Evolutionary conservation across 2,113 vertebrate genomes (phyloP).

Genomic region (Pygoscelis antarcticus): DNA sequence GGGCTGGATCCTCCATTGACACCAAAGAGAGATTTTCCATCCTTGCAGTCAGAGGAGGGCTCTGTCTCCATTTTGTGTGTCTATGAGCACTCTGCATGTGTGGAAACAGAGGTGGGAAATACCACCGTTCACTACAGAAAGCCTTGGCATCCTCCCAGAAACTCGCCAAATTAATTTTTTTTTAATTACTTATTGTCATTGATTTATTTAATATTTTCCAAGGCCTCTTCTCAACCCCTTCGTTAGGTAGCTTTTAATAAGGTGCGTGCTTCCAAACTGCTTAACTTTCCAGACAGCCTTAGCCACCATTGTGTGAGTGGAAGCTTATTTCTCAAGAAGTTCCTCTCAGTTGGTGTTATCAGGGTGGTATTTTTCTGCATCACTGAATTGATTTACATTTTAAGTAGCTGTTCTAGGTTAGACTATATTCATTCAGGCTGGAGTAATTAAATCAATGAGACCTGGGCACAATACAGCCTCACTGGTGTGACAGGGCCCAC

Average conservation of each 20-base stretch:
- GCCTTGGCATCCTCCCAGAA: not conserved
- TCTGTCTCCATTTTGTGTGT: not conserved
- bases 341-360: constrained; percentile 76
- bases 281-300: constrained; percentile 63
- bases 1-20: not conserved
- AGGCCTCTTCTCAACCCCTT: not conserved
- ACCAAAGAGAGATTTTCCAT: not conserved
- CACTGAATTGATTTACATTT: constrained; percentile 87
- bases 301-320: constrained; percentile 75
- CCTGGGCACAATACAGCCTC: constrained; percentile 78
- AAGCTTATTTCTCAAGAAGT: constrained; percentile 76
- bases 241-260: constrained; percentile 30
- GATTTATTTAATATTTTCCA: constrained; percentile 41
- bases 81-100: not conserved
- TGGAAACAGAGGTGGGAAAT: not conserved
- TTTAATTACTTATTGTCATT: not conserved
- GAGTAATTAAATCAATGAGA: constrained; percentile 88
- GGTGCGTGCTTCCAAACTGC: constrained; percentile 71
- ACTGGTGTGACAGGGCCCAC: constrained; percentile 71
- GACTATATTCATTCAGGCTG: constrained; percentile 78
- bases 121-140: not conserved
- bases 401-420: constrained; percentile 81
- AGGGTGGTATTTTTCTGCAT: constrained; percentile 87
- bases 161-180: not conserved
- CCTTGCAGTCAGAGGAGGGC: not conserved